Evolutionary conservation across 2,888 invertebrate genomes (phyloP), one percentile per base, ranked within the genome.

Genomic region (Bhutanitis thaidina): DNA sequence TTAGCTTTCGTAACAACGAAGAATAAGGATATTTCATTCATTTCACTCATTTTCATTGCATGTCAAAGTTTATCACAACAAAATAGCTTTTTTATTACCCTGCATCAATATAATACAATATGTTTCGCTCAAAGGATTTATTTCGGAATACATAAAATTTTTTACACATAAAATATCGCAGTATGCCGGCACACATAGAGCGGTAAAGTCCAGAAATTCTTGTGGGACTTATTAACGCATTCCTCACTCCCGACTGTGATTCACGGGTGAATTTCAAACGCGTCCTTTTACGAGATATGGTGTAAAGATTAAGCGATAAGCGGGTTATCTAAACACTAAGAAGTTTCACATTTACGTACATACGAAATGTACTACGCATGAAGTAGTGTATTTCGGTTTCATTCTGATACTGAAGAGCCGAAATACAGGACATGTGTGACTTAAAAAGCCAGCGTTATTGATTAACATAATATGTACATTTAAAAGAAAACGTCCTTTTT

Each of bases 211-310:
- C 55, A 48, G 57, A 45, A 53, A 58, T 60, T 54, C 60, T 49
- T 54, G 46, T 40, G 55, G 69, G 74, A 74, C 81, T 83, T 86
- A 84, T 85, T 85, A 86, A 81, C 82, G 80, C 84, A 84, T 84
- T 81, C 83, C 70, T 64, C 65, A 66, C 75, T 73, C 34, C 63
- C 65, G 68, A 59, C 72, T 68, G 74, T 84, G 85, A 86, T 84
- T 85, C 82, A 84, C 70, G 73, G 71, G 69, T 75, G 76, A 77
- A 77, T 81, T 80, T 75, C 74, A 72, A 79, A 80, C 73, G 76
- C 70, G 75, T 76, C 68, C 71, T 74, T 74, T 72, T 65, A 36
- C 61, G 49, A 37, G 14, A 56, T 56, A 45, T 61, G 63, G 66
- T 48, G 1, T 52, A 67, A 66, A 59, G 29, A 2, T 59, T 7